Base-by-base conservation (phyloP, 2,888 invertebrate genomes). In the Abrostola triplasia region DNA sequence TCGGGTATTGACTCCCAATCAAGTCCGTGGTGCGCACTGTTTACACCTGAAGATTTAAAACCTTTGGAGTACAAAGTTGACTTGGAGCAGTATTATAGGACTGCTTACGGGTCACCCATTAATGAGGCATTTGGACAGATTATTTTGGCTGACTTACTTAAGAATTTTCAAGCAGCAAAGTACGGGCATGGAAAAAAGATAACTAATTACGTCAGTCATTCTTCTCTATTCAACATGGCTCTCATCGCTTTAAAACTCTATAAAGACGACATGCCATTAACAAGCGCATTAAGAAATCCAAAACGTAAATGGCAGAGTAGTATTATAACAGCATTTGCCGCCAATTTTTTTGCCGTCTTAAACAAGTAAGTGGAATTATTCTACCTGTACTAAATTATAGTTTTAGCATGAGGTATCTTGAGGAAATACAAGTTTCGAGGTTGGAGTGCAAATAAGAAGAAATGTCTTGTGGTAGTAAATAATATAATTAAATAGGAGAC, bases 11-110 rank as follows among this genome's bases (percentile, higher is more conserved):
- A 87, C 60, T 82, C 80, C 59, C 88, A 83, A 69, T 79, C 92
- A 79, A 97, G 97, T 56, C 95, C 97, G 6, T 98, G 98, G 98
- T 98, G 98, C 84, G 95, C 96, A 8, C 89, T 95, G 37, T 98
- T 98, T 84, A 96, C 95, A 49, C 96, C 95, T 57, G 95, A 96
- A 37, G 97, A 98, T 80, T 92, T 97, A 9, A 95, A 96, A 81
- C 90, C 97, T 8, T 81, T 98, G 67, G 98, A 98, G 86, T 98
- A 97, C 80, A 93, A 93, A 5, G 96, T 96, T 77, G 98, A 98
- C 88, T 87, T 98, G 47, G 95, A 95, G 77, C 95, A 96, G 80
- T 97, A 96, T 84, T 97, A 97, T 81, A 95, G 95, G 68, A 90
- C 88, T 63, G 89, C 90, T 44, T 90, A 92, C 58, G 92, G 91